Evolutionary conservation across 2,888 invertebrate species (phyloP).

Genomic region (Chesias legatella): DNA sequence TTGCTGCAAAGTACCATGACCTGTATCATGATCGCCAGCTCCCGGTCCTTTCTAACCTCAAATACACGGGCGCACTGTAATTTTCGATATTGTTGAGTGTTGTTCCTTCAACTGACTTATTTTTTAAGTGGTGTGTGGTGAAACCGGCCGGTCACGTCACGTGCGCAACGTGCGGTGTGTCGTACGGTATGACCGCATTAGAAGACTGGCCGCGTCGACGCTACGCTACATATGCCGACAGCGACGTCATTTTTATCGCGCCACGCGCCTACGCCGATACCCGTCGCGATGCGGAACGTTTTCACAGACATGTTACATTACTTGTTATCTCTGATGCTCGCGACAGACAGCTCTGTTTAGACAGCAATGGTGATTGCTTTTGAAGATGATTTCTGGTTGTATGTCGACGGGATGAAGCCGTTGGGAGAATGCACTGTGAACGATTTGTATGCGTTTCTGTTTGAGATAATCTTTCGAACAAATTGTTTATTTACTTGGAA

Average conservation of each 20-base stretch:
- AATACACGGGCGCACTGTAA: conserved; percentile 33
- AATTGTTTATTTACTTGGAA: conserved; percentile 25
- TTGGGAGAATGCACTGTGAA: conserved; percentile 22
- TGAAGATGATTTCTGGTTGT: conserved; percentile 1
- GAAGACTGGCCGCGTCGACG: conserved; percentile 37
- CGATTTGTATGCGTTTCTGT: conserved; percentile 23
- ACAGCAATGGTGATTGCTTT: conserved; percentile 11
- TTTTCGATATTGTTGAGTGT: conserved; percentile 1
- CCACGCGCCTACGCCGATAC: conserved; percentile 59
- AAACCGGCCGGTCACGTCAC: conserved; percentile 53
- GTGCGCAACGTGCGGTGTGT: conserved; percentile 40
- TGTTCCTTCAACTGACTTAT: conserved; percentile 12
- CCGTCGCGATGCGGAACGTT: conserved; percentile 5
- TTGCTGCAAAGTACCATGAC: conserved; percentile 37
- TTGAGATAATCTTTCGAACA: conserved; percentile 22
- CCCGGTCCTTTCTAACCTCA: conserved; percentile 36
- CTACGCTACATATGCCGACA: conserved; percentile 33
- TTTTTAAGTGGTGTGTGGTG: conserved; percentile 30
- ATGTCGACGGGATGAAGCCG: conserved; percentile 1
- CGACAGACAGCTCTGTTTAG: not conserved
- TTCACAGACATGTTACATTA: conserved; percentile 14
- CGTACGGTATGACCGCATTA: conserved; percentile 42
- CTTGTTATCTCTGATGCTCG: conserved; percentile 1
- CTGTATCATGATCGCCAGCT: conserved; percentile 23
- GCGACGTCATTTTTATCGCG: conserved; percentile 61